phyloP scores from a whole-genome alignment of 2,113 vertebrate genomes.

The Ifrita kowaldi region DNA sequence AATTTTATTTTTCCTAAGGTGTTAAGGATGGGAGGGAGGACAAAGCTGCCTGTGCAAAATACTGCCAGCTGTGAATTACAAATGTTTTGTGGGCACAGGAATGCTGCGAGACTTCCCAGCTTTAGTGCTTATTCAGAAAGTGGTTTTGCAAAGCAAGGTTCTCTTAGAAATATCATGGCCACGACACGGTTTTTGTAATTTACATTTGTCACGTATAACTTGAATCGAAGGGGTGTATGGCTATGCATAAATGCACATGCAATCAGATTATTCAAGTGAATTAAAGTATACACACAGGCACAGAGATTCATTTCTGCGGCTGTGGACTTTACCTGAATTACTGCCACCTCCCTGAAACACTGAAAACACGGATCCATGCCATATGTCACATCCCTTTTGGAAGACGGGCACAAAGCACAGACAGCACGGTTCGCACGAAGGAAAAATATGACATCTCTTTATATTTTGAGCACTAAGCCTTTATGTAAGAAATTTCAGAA shows the following conservation, averaged over 20 bases:
- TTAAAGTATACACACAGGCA: rapidly evolving
- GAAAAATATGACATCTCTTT: rapidly evolving
- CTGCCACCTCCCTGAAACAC: background rate
- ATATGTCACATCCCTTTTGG: rapidly evolving
- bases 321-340: background rate
- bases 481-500: rapidly evolving
- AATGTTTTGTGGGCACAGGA: background rate
- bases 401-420: background rate
- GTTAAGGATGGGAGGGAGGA: background rate
- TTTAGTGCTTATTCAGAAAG: background rate
- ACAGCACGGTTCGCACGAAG: rapidly evolving
- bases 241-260: rapidly evolving
- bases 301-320: background rate
- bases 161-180: background rate
- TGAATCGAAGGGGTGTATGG: background rate
- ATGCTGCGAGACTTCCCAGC: background rate
- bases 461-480: rapidly evolving
- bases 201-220: background rate
- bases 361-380: rapidly evolving
- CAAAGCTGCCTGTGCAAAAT: background rate
- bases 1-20: background rate
- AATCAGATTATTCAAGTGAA: background rate
- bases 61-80: background rate
- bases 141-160: background rate
- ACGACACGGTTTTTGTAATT: background rate